Conservation (phyloP, 1,140 invertebrate species). For the Myzus persicae region DNA sequence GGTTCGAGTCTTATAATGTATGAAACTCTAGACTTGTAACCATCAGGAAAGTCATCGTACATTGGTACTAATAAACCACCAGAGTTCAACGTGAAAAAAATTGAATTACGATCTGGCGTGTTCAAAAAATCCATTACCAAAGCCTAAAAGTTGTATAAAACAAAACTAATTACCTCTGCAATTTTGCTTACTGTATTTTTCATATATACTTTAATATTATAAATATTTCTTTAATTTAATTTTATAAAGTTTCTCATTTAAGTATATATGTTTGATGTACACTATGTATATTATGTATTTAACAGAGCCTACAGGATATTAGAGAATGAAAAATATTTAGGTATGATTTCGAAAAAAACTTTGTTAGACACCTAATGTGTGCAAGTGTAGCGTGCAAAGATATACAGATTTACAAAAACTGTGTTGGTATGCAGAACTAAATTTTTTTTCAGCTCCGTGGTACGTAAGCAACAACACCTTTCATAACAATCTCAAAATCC, state of each 20-base stretch:
- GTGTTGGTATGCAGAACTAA: background rate
- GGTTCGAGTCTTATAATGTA: constrained; percentile 64
- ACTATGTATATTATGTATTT: no score
- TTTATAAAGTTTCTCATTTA: no score
- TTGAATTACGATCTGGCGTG: background rate
- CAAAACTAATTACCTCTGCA: background rate
- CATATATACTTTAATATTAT: background rate
- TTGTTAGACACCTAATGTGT: no score
- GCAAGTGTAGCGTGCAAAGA: no score
- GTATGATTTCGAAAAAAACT: no score
- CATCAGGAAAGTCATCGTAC: constrained; percentile 7
- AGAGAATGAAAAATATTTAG: no score
- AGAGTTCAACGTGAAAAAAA: background rate
- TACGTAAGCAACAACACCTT: no score
- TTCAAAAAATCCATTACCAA: constrained; percentile 3
- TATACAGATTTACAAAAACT: no score
- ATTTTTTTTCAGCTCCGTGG: background rate
- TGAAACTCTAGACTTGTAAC: constrained; percentile 3
- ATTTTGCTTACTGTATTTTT: background rate
- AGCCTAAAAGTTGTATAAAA: background rate
- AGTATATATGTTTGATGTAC: no score
- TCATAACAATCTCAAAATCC: no score
- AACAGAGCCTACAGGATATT: no score
- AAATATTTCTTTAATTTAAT: background rate
- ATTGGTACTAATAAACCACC: background rate